Conservation (phyloP, 1,140 invertebrate species). For the Charaxes varanes region DNA sequence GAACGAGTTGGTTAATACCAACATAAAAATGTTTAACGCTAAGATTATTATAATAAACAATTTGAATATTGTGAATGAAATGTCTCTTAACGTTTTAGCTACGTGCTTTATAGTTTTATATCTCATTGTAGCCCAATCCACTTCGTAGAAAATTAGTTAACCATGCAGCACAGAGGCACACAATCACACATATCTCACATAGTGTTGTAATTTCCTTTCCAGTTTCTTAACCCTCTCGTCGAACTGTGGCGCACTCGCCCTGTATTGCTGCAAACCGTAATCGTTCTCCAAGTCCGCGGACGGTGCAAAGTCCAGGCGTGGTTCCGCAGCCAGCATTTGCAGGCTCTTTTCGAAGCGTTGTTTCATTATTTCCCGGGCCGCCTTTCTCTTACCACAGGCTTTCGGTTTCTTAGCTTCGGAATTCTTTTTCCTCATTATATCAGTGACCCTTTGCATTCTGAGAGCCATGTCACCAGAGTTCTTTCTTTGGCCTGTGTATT, state of each 20-base stretch:
- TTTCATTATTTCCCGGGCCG: conserved; percentile 49
- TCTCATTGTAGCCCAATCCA: no score
- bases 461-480: conserved; percentile 49
- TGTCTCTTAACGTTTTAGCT: no score
- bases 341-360: conserved; percentile 58
- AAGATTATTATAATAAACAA: no score
- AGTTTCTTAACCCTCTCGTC: conserved; percentile 53
- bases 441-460: conserved; percentile 45
- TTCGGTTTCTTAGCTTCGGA: conserved; percentile 36
- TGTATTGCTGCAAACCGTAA: conserved; percentile 72
- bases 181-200: conserved; percentile 54
- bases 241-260: conserved; percentile 64
- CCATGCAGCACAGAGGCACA: conserved; percentile 58
- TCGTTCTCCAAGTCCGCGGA: conserved; percentile 51
- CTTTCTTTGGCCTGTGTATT: conserved; percentile 20
- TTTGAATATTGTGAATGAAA: no score
- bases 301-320: conserved; percentile 33
- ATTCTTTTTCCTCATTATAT: conserved; percentile 47
- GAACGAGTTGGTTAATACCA: no score
- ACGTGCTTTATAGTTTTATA: no score
- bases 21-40: no score
- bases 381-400: conserved; percentile 36
- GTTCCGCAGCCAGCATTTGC: conserved; percentile 51
- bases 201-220: conserved; percentile 56
- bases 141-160: conserved; percentile 24